phyloP scores from a whole-genome alignment of 2,888 invertebrate genomes.

The Eristalis intricaria region DNA sequence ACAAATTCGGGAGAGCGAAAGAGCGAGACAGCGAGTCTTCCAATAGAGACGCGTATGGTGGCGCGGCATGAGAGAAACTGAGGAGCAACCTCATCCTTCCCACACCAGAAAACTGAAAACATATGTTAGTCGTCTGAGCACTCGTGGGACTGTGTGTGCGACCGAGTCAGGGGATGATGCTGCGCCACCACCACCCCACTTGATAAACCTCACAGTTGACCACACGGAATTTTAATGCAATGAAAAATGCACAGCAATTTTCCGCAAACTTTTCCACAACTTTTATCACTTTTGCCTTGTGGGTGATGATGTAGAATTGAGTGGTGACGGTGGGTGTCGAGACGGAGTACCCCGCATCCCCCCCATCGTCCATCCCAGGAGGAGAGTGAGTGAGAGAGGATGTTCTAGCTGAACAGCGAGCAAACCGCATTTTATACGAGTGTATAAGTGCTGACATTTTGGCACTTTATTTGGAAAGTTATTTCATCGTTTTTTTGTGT shows the following conservation, averaged over 20 bases:
- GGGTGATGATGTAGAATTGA: constrained; percentile 55
- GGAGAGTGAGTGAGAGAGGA: constrained; percentile 24
- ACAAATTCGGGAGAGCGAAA: constrained; percentile 35
- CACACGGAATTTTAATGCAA: constrained; percentile 70
- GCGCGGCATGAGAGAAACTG: neutral
- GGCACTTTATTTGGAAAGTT: constrained; percentile 66
- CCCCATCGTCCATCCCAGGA: neutral
- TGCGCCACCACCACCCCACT: constrained; percentile 8
- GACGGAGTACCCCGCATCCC: constrained; percentile 1
- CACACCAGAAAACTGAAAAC: constrained; percentile 33
- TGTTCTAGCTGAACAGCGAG: constrained; percentile 14
- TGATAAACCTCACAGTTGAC: constrained; percentile 54
- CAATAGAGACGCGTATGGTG: neutral
- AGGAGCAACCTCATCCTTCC: neutral
- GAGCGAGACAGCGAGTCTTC: neutral
- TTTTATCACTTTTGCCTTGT: constrained; percentile 70
- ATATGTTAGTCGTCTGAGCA: constrained; percentile 60
- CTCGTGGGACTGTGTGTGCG: constrained; percentile 35
- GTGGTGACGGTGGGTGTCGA: constrained; percentile 27
- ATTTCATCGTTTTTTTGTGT: constrained; percentile 13
- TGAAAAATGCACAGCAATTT: constrained; percentile 70
- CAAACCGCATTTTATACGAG: constrained; percentile 63
- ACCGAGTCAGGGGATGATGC: neutral
- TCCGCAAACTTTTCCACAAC: constrained; percentile 72
- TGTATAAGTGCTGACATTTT: constrained; percentile 71